A percentile compares a stretch with the other conserved stretches of the same genome.
phyloP scores from a whole-genome alignment of 1,140 invertebrate genomes.

The Pogonus chalceus region DNA sequence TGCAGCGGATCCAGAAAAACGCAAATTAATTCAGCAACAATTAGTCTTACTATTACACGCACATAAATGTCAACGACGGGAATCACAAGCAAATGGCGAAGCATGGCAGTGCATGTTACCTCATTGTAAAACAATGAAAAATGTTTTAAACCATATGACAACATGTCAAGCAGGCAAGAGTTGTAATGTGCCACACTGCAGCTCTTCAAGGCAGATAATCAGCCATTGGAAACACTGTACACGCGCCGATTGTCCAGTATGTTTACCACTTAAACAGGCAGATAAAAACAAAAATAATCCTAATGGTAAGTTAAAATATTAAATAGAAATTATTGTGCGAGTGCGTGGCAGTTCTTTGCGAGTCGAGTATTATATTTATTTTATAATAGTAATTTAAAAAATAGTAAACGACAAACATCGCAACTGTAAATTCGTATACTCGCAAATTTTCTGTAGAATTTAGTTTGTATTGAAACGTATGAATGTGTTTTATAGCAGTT shows the following conservation, averaged over 20 bases:
- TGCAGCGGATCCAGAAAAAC: constrained; percentile 90
- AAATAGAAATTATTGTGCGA: no score
- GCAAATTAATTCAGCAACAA: constrained; percentile 98
- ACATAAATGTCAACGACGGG: constrained; percentile 94
- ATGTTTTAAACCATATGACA: constrained; percentile 98
- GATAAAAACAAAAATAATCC: constrained; percentile 68
- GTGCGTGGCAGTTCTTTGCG: constrained; percentile 9
- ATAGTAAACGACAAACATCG: no score
- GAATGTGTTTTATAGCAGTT: background rate
- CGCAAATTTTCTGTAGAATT: background rate
- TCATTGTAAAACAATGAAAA: constrained; percentile 98
- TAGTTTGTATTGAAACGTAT: background rate
- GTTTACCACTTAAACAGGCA: constrained; percentile 91
- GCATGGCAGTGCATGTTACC: constrained; percentile 78
- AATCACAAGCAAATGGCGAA: constrained; percentile 71
- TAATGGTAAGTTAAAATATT: constrained; percentile 41
- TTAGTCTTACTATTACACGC: constrained; percentile 93
- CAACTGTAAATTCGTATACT: no score
- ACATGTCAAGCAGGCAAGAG: constrained; percentile 88
- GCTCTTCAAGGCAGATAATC: constrained; percentile 96
- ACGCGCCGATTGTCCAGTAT: constrained; percentile 92
- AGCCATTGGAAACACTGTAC: constrained; percentile 98
- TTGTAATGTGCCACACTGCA: constrained; percentile 90
- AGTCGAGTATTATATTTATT: background rate
- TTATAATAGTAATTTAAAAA: no score